Conservation (phyloP, 2,797 vertebrate genomes). For the Geotrypetes seraphini region DNA sequence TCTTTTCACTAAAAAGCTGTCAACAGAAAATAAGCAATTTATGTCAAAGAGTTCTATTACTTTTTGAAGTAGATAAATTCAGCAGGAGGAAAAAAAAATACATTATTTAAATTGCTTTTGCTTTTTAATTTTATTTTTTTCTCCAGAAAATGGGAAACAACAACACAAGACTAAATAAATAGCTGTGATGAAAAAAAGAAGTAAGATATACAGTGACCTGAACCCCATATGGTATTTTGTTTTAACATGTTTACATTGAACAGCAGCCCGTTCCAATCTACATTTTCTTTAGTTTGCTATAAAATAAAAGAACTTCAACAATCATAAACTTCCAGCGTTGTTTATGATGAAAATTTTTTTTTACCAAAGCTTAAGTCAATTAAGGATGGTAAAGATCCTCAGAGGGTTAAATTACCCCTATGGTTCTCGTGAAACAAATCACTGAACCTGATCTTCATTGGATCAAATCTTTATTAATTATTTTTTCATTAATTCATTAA, state of each 20-base stretch:
- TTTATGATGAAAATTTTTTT: too few relatives aligned
- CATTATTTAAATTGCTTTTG: conserved; percentile 36
- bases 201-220: background rate
- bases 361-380: too few relatives aligned
- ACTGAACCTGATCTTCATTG: too few relatives aligned
- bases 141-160: conserved; percentile 32
- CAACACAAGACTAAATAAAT: conserved; percentile 11
- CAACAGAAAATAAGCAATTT: conserved; percentile 62
- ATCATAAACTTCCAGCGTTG: too few relatives aligned
- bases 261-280: background rate
- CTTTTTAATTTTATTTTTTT: conserved; percentile 45
- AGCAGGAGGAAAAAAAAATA: conserved; percentile 21
- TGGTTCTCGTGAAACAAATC: too few relatives aligned
- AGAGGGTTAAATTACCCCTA: too few relatives aligned
- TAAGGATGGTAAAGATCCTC: too few relatives aligned
- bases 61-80: conserved; percentile 41
- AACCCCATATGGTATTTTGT: background rate
- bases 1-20: conserved; percentile 64
- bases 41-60: conserved; percentile 41
- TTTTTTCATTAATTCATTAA: too few relatives aligned
- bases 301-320: too few relatives aligned
- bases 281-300: background rate
- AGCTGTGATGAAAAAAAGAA: conserved; percentile 10
- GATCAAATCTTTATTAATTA: too few relatives aligned
- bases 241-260: background rate